phyloP scores from a whole-genome alignment of 1,140 invertebrate species.

The Ganaspis sp. region DNA sequence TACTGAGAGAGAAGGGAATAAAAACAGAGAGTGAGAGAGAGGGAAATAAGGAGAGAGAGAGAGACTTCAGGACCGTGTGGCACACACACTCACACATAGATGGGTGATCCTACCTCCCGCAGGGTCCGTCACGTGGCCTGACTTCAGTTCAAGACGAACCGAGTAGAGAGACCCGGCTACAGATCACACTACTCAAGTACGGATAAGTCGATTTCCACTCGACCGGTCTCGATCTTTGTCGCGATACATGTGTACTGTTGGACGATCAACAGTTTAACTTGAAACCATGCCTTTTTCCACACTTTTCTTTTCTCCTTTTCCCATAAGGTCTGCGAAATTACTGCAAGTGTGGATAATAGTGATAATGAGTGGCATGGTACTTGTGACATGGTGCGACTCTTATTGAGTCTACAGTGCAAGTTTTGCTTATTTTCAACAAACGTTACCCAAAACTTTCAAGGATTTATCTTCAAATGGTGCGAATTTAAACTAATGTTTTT shows the following conservation, averaged over 20 bases:
- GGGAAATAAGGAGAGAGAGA: background rate
- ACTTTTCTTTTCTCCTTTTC: background rate
- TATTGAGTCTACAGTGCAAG: background rate
- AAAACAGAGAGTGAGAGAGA: background rate
- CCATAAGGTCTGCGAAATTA: background rate
- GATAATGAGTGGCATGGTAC: slow-evolving; percentile 20
- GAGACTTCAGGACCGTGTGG: slow-evolving; percentile 37
- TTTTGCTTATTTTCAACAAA: background rate
- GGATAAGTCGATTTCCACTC: slow-evolving; percentile 35
- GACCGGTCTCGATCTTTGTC: slow-evolving; percentile 20
- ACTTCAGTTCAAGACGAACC: slow-evolving; percentile 72
- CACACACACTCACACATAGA: slow-evolving; percentile 54
- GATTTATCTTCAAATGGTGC: background rate
- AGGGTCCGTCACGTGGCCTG: slow-evolving; percentile 69
- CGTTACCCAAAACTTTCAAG: background rate
- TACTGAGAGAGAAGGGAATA: background rate
- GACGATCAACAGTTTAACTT: background rate
- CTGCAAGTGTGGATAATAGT: slow-evolving; percentile 32
- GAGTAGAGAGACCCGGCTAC: slow-evolving; percentile 63
- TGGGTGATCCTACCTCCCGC: slow-evolving; percentile 63
- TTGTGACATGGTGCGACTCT: slow-evolving; percentile 1
- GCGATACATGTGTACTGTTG: slow-evolving; percentile 27
- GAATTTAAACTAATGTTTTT: no score
- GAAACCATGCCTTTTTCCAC: background rate
- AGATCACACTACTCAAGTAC: slow-evolving; percentile 46